Base-by-base conservation (phyloP, 2,888 invertebrate genomes). In the Noctua janthina region DNA sequence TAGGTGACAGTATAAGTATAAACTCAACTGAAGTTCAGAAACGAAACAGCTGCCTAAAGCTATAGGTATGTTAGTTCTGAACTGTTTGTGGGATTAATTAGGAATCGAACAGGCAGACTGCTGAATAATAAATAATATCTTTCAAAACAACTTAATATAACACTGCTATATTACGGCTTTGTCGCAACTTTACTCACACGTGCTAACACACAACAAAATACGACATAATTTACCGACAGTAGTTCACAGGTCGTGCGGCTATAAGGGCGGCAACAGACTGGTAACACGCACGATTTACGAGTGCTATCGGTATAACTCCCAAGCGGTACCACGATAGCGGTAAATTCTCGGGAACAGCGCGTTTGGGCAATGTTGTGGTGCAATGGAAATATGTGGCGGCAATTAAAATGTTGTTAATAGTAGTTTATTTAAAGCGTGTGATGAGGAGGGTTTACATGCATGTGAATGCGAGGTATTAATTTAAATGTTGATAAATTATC, bases 261-360 rank as follows among this genome's bases (percentile, higher is more conserved):
- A 54, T 85, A 77, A 85, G 54, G 51, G 68, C 7, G 43, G 62
- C 2, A 72, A 68, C 49, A 73, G 46, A 71, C 74, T 74, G 74
- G 86, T 67, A 64, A 79, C 72, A 76, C 71, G 66, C 69, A 72
- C 80, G 69, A 86, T 85, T 85, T 85, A 85, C 83, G 85, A 83
- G 72, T 67, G 51, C 68, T 86, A 83, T 85, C 68, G 68, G 35
- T 46, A 66, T 85, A 74, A 73, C 29, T 73, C 79, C 79, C 76
- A 69, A 73, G 82, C n/a, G 85, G 74, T 77, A 8, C 59, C 51
- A 35, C 49, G 67, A 70, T 77, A 67, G 29, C 69, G 59, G 76
- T 79, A 77, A 86, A 86, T 83, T 80, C 49, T 77, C 35, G 39
- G 23, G 11, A 64, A 73, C 68, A 62, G 79, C 71, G 76, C 74